These are phyloP conservation scores for Cydia amplana DNA, from an alignment of 1,140 invertebrate species.

Conservation along the genomic window DNA sequence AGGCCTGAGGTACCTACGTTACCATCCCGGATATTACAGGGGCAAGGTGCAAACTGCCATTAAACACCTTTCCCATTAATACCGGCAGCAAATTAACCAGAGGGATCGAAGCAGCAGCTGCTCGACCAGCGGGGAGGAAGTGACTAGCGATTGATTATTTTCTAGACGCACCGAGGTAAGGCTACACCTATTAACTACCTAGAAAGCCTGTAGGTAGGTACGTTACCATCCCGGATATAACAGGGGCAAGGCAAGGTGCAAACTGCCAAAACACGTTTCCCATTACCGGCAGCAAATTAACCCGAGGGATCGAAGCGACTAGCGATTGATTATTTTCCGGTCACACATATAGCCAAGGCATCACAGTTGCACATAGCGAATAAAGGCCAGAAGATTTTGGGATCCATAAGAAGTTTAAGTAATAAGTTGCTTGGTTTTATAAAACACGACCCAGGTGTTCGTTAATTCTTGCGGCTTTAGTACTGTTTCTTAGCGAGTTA, in stretches of 20 bases:
- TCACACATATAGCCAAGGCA: too few species aligned
- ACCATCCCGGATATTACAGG: neutral
- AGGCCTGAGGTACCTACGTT: neutral
- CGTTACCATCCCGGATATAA: neutral
- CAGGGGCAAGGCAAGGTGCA: neutral
- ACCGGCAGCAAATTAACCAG: neutral
- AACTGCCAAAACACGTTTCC: conserved; percentile 10
- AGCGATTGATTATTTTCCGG: neutral
- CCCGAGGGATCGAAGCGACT: too few species aligned
- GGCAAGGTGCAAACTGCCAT: neutral
- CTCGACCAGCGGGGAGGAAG: neutral
- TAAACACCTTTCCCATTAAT: conserved; percentile 9
- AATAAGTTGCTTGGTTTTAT: too few species aligned
- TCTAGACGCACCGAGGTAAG: too few species aligned
- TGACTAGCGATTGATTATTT: neutral
- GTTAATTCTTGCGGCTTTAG: neutral
- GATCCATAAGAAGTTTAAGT: too few species aligned
- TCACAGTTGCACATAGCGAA: neutral
- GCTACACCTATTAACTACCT: too few species aligned
- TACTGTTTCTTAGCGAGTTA: neutral
- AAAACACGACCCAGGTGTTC: too few species aligned
- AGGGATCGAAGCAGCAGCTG: neutral
- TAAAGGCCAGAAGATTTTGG: too few species aligned
- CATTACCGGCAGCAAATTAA: neutral
- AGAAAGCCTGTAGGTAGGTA: neutral